Percentiles rank a stretch among this genome's conserved stretches.
Conservation (phyloP, 2,113 vertebrate genomes). For the Prietella phreatophila region DNA sequence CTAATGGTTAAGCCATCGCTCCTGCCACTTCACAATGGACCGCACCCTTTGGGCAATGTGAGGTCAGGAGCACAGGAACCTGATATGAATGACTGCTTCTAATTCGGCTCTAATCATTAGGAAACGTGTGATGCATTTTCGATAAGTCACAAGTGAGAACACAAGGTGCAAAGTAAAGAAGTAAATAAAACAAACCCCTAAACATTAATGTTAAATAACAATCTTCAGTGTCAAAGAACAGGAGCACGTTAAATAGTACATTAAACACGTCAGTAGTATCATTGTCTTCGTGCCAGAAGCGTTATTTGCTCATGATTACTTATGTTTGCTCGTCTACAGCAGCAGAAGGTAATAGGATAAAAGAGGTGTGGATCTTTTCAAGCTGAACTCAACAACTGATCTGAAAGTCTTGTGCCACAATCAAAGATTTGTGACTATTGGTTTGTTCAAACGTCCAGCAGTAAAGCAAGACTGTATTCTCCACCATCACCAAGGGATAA, state of each 20-base stretch:
- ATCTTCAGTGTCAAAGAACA: background rate
- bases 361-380: slow-evolving; percentile 30
- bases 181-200: background rate
- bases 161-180: background rate
- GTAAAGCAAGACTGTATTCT: background rate
- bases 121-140: background rate
- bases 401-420: background rate
- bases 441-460: background rate
- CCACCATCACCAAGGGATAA: background rate
- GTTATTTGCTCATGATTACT: slow-evolving; percentile 14
- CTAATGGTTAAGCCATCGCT: slow-evolving; percentile 38
- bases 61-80: slow-evolving; percentile 5
- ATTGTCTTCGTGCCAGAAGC: slow-evolving; percentile 11
- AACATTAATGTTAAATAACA: background rate
- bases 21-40: slow-evolving; percentile 22
- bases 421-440: background rate
- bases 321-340: slow-evolving; percentile 25
- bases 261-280: background rate
- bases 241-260: background rate
- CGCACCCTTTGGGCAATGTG: slow-evolving; percentile 13
- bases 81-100: background rate
- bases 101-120: background rate
- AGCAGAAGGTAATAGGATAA: background rate
- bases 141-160: background rate
- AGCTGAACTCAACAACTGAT: background rate